Evolutionary conservation across 2,888 invertebrate genomes (phyloP), one percentile per base, ranked within the genome.

Genomic region (Lymantria dispar): DNA sequence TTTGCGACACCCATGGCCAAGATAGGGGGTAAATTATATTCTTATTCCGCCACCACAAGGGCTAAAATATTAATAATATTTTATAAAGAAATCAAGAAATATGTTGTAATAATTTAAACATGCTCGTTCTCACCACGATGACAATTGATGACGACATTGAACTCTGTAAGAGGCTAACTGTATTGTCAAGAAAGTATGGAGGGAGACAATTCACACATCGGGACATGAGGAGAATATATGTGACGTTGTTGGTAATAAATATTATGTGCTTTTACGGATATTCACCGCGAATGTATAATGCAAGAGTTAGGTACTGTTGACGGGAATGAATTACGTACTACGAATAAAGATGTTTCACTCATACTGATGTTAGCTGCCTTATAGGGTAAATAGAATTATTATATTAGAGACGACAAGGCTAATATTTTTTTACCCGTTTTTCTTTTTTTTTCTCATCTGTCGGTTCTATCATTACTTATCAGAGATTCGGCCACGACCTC

Each of bases 101-200:
- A 33, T 33, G 8, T 33, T 33, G 1, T 33, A 50, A 56, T 50
- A 45, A 59, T 53, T 50, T 41, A 48, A 33, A 10, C 33, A 33
- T 33, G 33, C 33, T 38, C 29, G 47, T 54, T 57, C 59, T 60
- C 50, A 47, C 46, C 45, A 45, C 50, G 54, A 62, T 51, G 47
- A 56, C 51, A 50, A 48, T 50, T 58, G 43, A 54, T 58, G 56
- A 55, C 49, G 61, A 63, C 60, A 62, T 61, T 70, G 68, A 73
- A 71, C 70, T 66, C 64, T 14, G 64, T 68, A 73, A 74, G 70
- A 72, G 72, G 60, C 50, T 81, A 80, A 80, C 77, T 78, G 79
- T 80, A 72, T 56, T 66, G 65, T 75, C 76, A 73, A 73, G 78
- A 80, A 78, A 72, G 70, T 62, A 33, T 60, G 59, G 60, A 62